A percentile compares a stretch with the other conserved stretches of the same genome.
Evolutionary conservation across 2,113 vertebrate genomes (phyloP).

Genomic region (Lontra canadensis): DNA sequence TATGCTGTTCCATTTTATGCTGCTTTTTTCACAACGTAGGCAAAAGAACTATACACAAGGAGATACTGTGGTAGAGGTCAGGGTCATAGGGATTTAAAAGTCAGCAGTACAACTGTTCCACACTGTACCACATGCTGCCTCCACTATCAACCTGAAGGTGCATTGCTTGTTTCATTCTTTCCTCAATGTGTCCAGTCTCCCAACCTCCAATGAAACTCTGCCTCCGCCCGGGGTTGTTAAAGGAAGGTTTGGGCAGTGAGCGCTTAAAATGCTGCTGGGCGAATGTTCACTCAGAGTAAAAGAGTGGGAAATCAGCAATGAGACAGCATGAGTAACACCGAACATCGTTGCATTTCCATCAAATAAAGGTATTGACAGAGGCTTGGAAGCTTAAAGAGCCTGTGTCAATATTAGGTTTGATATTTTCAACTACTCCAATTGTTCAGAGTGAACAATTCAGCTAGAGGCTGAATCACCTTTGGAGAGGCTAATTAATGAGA

Average conservation of each 20-base stretch:
- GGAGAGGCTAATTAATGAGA: conserved; percentile 46
- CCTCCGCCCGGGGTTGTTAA: conserved; percentile 60
- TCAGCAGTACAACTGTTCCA: neutral
- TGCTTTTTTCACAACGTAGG: neutral
- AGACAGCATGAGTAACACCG: conserved; percentile 82
- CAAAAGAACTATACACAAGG: neutral
- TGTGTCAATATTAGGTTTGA: conserved; percentile 57
- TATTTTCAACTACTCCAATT: conserved; percentile 64
- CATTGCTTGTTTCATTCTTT: neutral
- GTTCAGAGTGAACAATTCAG: conserved; percentile 69
- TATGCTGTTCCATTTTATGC: neutral
- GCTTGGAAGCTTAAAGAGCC: conserved; percentile 69
- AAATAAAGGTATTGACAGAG: conserved; percentile 75
- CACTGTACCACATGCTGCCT: neutral
- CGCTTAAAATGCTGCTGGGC: conserved; percentile 81
- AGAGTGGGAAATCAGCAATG: conserved; percentile 84
- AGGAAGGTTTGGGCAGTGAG: conserved; percentile 40
- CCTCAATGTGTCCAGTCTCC: conserved; percentile 38
- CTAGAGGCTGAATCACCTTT: conserved; percentile 21
- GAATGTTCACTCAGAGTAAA: conserved; percentile 78
- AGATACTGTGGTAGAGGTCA: neutral
- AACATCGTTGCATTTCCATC: conserved; percentile 67
- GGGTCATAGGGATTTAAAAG: neutral
- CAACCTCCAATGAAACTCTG: conserved; percentile 6
- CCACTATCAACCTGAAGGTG: neutral